Percentiles rank a stretch among this genome's conserved stretches.
Evolutionary conservation across 2,797 vertebrate genomes (phyloP).

Genomic region (Oryzias sinensis): DNA sequence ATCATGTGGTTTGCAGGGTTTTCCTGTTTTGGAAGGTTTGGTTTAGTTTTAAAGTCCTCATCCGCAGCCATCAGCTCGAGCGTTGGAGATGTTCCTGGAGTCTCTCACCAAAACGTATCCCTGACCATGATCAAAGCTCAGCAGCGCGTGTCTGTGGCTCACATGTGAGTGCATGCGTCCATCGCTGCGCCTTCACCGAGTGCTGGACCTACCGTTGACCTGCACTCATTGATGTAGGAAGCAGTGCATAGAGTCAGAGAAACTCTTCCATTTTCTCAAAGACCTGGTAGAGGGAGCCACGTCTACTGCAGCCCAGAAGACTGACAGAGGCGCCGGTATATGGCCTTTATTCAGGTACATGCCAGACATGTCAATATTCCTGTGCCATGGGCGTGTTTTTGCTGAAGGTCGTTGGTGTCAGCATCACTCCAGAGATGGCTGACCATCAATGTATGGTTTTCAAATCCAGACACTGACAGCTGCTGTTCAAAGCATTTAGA

Average conservation of each 20-base stretch:
- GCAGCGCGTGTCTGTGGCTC: constrained; percentile 68
- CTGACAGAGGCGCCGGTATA: constrained; percentile 51
- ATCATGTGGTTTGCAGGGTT: too few relatives aligned
- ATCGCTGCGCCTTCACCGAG: background rate
- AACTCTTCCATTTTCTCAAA: constrained; percentile 77
- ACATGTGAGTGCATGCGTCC: constrained; percentile 69
- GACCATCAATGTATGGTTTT: too few relatives aligned
- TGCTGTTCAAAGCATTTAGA: too few relatives aligned
- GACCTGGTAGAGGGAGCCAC: constrained; percentile 59
- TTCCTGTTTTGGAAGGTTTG: too few relatives aligned
- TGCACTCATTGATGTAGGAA: constrained; percentile 55
- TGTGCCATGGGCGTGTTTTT: too few relatives aligned
- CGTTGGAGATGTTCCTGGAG: constrained; percentile 77
- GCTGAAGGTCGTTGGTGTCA: too few relatives aligned
- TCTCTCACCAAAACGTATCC: constrained; percentile 72
- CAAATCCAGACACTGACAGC: too few relatives aligned
- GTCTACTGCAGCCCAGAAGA: constrained; percentile 46
- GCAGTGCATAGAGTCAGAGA: constrained; percentile 78
- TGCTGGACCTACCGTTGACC: too few relatives aligned
- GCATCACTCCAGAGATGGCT: too few relatives aligned
- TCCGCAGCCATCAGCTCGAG: constrained; percentile 65
- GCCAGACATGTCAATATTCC: background rate
- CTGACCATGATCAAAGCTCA: too few relatives aligned
- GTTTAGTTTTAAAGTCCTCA: constrained; percentile 33
- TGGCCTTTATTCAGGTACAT: constrained; percentile 71